Evolutionary conservation across 1,140 invertebrate genomes (phyloP), one percentile per base, ranked within the genome.

Genomic region (Micrasema longulum): DNA sequence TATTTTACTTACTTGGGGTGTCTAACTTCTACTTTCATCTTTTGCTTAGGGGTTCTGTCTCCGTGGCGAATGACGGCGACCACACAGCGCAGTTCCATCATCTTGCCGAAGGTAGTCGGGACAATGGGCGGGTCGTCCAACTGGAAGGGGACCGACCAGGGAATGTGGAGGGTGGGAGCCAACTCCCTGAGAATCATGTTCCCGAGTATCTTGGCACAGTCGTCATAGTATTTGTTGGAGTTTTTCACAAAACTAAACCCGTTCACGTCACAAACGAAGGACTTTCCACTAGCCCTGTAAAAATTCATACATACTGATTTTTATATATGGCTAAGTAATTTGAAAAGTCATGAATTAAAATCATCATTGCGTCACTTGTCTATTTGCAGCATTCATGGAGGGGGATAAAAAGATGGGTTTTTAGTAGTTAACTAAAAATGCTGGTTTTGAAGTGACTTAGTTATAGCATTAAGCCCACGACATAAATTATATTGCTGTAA

Each of bases 201-300:
- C 36, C 94, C 95, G 65, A 99, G 84, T 69, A 99, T 99, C 83
- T 98, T 97, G 5, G 97, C 96, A 84, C 97, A 99, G 81, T 99
- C 98, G 83, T 99, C 98, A 81, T 99, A 99, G 85, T 99, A 99
- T 81, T 99, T 99, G 80, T 95, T 97, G 0, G 97, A 99, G 82
- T 98, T 99, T 81, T 99, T 99, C 6, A 99, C 98, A 85, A 99
- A 99, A 80, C 96, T 99, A 83, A 99, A 99, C 1, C 98, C 98
- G 86, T 99, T 99, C 0, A 99, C 98, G 87, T 99, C 98, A 85
- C 97, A 99, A 0, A 99, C 98, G 82, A 96, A 99, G 0, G 97
- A 99, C 81, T 97, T 96, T 18, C 97, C 97, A 87, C 97, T 98
- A 16, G 97, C 97, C 79, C 98, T 93, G 81, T 66, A 64, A 69